Conservation (phyloP, 2,797 vertebrate genomes). For the Oreochromis mossambicus region DNA sequence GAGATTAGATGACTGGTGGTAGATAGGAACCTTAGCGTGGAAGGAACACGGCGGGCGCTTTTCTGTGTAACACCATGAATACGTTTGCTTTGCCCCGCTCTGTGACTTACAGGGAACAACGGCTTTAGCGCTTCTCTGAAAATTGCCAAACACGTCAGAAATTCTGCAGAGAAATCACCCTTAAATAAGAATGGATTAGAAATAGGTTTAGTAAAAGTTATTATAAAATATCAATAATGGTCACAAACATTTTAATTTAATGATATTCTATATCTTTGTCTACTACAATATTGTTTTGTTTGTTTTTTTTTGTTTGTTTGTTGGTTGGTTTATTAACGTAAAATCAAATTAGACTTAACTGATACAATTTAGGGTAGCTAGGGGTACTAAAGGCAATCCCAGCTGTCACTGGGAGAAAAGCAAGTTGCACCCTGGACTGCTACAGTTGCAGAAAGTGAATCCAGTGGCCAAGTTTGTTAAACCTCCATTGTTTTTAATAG, state of each 20-base stretch:
- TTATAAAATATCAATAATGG: not conserved
- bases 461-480: not conserved
- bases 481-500: not conserved
- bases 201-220: not conserved
- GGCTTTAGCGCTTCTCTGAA: not conserved
- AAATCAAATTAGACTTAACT: not conserved
- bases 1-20: slow-evolving; percentile 20
- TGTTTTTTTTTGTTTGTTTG: not conserved
- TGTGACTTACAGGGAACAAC: not conserved
- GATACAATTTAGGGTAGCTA: not conserved
- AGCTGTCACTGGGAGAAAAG: not conserved
- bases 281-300: not conserved
- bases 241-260: not conserved
- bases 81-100: not conserved
- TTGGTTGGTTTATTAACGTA: not conserved
- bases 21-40: slow-evolving; percentile 39
- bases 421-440: not conserved
- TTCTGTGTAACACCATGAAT: slow-evolving; percentile 1
- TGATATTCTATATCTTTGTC: not conserved
- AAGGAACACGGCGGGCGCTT: slow-evolving; percentile 11
- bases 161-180: not conserved
- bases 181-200: not conserved
- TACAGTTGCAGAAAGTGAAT: not conserved
- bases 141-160: not conserved
- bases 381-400: not conserved